Base-by-base conservation (phyloP, 37 sponge, comb jelly and placozoan genomes). In the Spongilla lacustris region DNA sequence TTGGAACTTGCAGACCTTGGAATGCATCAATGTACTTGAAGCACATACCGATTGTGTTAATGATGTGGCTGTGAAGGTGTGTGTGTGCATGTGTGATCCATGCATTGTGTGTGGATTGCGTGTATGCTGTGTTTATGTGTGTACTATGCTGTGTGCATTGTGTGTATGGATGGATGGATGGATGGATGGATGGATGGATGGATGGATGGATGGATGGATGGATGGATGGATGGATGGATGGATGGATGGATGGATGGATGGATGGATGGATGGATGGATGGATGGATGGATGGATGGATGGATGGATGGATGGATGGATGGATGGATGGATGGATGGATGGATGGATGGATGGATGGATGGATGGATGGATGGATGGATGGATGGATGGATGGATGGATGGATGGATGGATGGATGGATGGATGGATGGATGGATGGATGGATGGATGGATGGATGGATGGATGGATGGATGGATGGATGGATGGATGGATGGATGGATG, bases 21-120 rank as follows among this genome's bases (percentile, higher is more conserved):
- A 81, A 24, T 87, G 90, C 34, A 23, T 84, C 9, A 85, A 87
- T 68, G 76, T 83, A 14, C 70, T 91, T n/a, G 93, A 94, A 22
- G 66, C 80, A 35, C 95, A 92, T 75, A 86, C 90, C 66, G 97
- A 94, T 77, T 85, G 78, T 73, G 93, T 96, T 33, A 94, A 85
- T 36, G 69, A 83, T 67, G 81, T 96, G 0, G 79, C 50, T 2
- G n/a, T 94, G 13, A 89, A 87, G 84, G 97, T 92, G 73, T 73
- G 13, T 28, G 28, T 25, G 14, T 58, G 58, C 19, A 8, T 46
- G 46, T 46, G 46, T n/a, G n/a, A n/a, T n/a, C n/a, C n/a, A n/a
- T n/a, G n/a, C n/a, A n/a, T n/a, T n/a, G n/a, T n/a, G n/a, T n/a
- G n/a, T n/a, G n/a, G n/a, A n/a, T n/a, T n/a, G n/a, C n/a, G n/a